phyloP scores from a whole-genome alignment of 35 echinoderm and acorn worm species.

The Amphiura filiformis region DNA sequence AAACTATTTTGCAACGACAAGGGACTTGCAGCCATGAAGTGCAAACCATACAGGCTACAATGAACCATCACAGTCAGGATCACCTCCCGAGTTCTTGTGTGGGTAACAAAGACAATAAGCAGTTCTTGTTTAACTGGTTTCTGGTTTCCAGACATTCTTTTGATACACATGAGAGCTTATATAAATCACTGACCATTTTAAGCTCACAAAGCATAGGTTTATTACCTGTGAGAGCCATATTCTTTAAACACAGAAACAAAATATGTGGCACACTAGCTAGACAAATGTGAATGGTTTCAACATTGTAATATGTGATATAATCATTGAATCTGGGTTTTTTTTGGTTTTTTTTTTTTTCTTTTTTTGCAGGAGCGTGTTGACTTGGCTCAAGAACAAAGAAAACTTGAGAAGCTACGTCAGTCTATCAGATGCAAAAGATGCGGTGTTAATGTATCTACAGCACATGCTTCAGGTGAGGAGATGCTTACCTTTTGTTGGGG shows the following conservation, averaged over 20 bases:
- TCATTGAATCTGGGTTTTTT: background rate
- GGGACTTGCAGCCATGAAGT: background rate
- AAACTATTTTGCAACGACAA: background rate
- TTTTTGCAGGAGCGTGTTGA: constrained; percentile 69
- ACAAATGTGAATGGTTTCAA: background rate
- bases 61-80: no score
- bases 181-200: no score
- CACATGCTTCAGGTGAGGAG: background rate
- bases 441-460: background rate
- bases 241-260: background rate
- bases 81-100: no score
- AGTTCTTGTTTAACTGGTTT: no score
- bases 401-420: constrained; percentile 27
- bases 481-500: no score
- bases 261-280: background rate
- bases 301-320: background rate
- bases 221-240: background rate
- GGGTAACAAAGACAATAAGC: no score
- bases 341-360: background rate
- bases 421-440: constrained; percentile 64
- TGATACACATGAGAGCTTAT: no score
- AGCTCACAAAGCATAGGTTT: no score
- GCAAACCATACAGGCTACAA: no score
- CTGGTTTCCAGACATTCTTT: no score
- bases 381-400: constrained; percentile 68